A percentile compares a stretch with the other conserved stretches of the same genome.
Conservation (phyloP, 2,888 invertebrate genomes). For the Drosophila borborema region DNA sequence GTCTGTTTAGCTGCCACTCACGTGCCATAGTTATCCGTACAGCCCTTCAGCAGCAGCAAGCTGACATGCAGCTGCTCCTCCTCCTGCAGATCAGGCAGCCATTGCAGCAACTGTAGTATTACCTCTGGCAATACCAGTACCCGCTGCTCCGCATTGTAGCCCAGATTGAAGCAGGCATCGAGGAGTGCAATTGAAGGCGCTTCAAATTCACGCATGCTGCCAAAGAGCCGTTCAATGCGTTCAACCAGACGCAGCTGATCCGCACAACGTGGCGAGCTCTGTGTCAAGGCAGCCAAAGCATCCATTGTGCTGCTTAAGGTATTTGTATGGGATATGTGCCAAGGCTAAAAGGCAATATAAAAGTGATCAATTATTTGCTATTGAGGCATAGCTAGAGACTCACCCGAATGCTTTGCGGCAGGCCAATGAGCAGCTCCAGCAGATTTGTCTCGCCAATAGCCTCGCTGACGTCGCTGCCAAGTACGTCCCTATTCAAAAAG, state of each 20-base stretch:
- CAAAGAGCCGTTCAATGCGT: slow-evolving; percentile 81
- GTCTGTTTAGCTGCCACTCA: slow-evolving; percentile 50
- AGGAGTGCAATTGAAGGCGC: slow-evolving; percentile 85
- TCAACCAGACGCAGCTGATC: slow-evolving; percentile 73
- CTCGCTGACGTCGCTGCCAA: slow-evolving; percentile 75
- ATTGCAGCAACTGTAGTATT: slow-evolving; percentile 86
- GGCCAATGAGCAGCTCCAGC: slow-evolving; percentile 83
- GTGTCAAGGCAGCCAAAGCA: slow-evolving; percentile 77
- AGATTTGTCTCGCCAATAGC: slow-evolving; percentile 85
- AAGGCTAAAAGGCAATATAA: slow-evolving; percentile 55
- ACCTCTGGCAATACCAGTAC: slow-evolving; percentile 85
- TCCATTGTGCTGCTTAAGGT: slow-evolving; percentile 81
- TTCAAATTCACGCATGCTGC: slow-evolving; percentile 84
- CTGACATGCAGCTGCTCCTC: slow-evolving; percentile 85
- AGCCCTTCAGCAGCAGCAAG: slow-evolving; percentile 84
- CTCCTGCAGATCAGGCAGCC: slow-evolving; percentile 86
- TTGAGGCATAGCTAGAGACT: not conserved
- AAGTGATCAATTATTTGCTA: not conserved
- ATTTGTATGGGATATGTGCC: slow-evolving; percentile 80
- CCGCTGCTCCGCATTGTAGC: slow-evolving; percentile 82
- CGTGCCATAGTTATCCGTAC: slow-evolving; percentile 86
- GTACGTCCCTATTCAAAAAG: slow-evolving; percentile 75
- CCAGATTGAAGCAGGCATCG: slow-evolving; percentile 85
- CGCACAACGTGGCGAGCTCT: slow-evolving; percentile 69
- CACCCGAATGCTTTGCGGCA: slow-evolving; percentile 84